Evolutionary conservation across 2,797 vertebrate genomes (phyloP), one percentile per base, ranked within the genome.

Genomic region (Gymnopithys bicolor): DNA sequence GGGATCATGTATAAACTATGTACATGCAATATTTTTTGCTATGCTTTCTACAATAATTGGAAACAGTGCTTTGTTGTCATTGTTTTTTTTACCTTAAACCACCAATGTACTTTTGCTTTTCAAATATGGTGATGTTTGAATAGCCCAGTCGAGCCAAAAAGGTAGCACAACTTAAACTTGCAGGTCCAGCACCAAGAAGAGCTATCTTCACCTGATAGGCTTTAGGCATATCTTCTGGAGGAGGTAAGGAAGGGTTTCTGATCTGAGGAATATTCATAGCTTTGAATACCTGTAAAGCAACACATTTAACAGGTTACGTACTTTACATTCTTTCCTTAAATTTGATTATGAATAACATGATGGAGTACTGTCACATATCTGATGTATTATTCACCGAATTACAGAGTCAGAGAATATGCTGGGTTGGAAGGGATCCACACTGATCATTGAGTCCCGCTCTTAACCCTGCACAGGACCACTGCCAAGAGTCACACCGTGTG

Each of bases 91-190:
- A 99, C 99, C 99, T 99, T 95, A 99, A 98, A 18, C 99, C 99
- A 74, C 99, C 99, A 37, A 97, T 83, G 76, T 98, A 99, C 68
- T 98, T 97, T 95, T 98, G 98, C 83, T 98, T 99, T 96, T 99
- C 99, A 97, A 99, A 99, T 96, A 99, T 97, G 56, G 99, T 99
- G 84, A 99, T 98, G 91, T 99, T 95, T 5, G 97, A 98, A 91
- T 99, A 99, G 87, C 99, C 99, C 19, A 99, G 96, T n/a, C 99
- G 98, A 85, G 98, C 99, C 95, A 99, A 97, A 94, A 99, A 99
- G 8, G 99, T 98, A 70, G 98, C 98, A 93, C 99, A 99, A 89
- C 99, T 99, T 92, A 99, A 97, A 60, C 99, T 99, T 21, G 99
- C 98, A 33, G 99, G 99, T 18, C 99, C 99, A 17, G 99, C 99